These are phyloP conservation scores for Epinotia bilunana DNA, from an alignment of 2,888 invertebrate species.

Conservation along the genomic window DNA sequence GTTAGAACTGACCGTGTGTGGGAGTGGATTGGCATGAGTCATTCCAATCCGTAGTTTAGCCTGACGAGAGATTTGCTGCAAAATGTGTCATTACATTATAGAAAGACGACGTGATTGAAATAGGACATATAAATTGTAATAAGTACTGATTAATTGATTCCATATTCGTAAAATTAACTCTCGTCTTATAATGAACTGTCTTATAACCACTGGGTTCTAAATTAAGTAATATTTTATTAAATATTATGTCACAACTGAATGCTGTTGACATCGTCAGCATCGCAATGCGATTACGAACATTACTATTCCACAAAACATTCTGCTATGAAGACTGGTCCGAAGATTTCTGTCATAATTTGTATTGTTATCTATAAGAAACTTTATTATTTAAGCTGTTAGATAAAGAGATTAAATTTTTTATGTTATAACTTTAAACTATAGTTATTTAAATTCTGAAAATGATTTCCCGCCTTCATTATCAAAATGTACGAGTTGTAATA, in stretches of 20 bases:
- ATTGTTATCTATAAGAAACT: conserved; percentile 35
- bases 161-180: background rate
- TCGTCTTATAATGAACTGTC: background rate
- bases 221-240: background rate
- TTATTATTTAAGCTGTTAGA: conserved; percentile 39
- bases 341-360: conserved; percentile 33
- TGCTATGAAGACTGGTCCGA: conserved; percentile 39
- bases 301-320: conserved; percentile 46
- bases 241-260: background rate
- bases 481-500: conserved; percentile 11
- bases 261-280: background rate
- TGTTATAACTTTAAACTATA: conserved; percentile 28
- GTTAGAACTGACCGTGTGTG: no score
- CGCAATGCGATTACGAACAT: conserved; percentile 32
- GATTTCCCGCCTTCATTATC: conserved; percentile 11
- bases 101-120: background rate
- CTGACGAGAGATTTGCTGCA: background rate
- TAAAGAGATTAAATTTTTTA: conserved; percentile 38
- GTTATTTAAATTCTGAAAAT: conserved; percentile 17
- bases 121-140: background rate
- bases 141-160: background rate
- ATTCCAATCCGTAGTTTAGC: no score
- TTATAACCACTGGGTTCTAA: conserved; percentile 2
- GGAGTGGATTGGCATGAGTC: no score
- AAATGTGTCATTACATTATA: background rate